Conservation (phyloP, 2,888 invertebrate species). For the Nowickia ferox region DNA sequence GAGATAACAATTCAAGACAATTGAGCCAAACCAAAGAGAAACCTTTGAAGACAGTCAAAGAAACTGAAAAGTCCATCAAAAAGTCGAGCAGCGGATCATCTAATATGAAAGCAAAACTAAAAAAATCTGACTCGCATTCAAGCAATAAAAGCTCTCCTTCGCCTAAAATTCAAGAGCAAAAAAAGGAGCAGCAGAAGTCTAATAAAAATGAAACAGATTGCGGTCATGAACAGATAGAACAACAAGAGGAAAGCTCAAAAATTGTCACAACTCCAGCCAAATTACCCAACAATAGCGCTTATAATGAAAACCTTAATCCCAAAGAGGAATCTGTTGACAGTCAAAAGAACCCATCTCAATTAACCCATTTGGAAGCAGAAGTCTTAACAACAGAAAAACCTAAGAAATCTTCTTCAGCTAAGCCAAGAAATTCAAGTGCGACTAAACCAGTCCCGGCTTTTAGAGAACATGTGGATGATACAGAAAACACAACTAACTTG, state of each 20-base stretch:
- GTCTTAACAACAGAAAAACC: conserved; percentile 30
- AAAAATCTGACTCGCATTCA: conserved; percentile 47
- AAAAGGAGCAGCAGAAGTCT: background rate
- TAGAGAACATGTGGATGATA: conserved; percentile 5
- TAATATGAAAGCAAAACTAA: conserved; percentile 47
- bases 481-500: background rate
- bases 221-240: conserved; percentile 31
- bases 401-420: conserved; percentile 48
- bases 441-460: background rate
- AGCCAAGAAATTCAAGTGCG: conserved; percentile 60
- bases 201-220: conserved; percentile 17
- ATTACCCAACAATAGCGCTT: background rate
- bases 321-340: background rate
- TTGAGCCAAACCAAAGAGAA: conserved; percentile 70
- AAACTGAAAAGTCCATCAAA: conserved; percentile 74
- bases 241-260: background rate
- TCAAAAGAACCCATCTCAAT: background rate
- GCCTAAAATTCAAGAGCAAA: conserved; percentile 54
- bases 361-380: conserved; percentile 29
- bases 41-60: conserved; percentile 68
- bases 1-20: conserved; percentile 69
- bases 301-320: background rate
- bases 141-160: conserved; percentile 72
- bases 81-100: conserved; percentile 68
- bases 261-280: background rate